A percentile compares a stretch with the other conserved stretches of the same genome.
These are phyloP conservation scores for Bursaphelenchus mucronatus DNA, from an alignment of 1,140 invertebrate genomes.

Conservation along the genomic window DNA sequence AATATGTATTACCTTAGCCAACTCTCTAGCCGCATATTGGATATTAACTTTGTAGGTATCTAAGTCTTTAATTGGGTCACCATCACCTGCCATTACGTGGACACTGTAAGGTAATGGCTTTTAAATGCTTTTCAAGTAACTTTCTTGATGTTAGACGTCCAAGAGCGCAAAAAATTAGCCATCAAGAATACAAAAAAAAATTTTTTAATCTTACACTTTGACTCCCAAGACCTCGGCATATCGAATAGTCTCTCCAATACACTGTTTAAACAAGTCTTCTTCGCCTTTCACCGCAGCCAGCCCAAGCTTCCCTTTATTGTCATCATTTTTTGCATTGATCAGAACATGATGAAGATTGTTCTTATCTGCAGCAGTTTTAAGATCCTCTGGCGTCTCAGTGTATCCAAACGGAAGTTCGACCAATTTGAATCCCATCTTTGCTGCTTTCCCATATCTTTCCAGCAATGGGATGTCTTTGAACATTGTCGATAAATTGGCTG, in stretches of 20 bases:
- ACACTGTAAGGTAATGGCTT: not conserved
- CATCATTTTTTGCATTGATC: slow-evolving; percentile 18
- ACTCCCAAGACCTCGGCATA: slow-evolving; percentile 5
- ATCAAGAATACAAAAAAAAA: not conserved
- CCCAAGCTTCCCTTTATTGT: not conserved
- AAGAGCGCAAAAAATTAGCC: no score
- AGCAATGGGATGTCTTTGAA: slow-evolving; percentile 24
- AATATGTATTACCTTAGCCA: not conserved
- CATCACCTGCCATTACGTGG: slow-evolving; percentile 17
- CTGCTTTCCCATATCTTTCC: slow-evolving; percentile 17
- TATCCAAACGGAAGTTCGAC: slow-evolving; percentile 20
- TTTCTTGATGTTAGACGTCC: no score
- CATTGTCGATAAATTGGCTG: slow-evolving; percentile 24
- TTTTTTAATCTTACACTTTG: not conserved
- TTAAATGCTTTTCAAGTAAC: not conserved
- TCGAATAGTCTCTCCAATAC: not conserved
- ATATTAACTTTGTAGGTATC: slow-evolving; percentile 5
- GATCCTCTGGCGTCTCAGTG: slow-evolving; percentile 15
- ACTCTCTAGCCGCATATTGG: not conserved
- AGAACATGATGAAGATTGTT: slow-evolving; percentile 19
- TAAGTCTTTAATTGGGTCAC: slow-evolving; percentile 3
- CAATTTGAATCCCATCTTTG: slow-evolving; percentile 23
- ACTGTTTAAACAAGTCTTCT: not conserved
- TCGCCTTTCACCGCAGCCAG: slow-evolving; percentile 2
- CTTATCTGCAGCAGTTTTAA: slow-evolving; percentile 9